Evolutionary conservation across 2,797 vertebrate species (phyloP).

Genomic region (Tadarida brasiliensis): DNA sequence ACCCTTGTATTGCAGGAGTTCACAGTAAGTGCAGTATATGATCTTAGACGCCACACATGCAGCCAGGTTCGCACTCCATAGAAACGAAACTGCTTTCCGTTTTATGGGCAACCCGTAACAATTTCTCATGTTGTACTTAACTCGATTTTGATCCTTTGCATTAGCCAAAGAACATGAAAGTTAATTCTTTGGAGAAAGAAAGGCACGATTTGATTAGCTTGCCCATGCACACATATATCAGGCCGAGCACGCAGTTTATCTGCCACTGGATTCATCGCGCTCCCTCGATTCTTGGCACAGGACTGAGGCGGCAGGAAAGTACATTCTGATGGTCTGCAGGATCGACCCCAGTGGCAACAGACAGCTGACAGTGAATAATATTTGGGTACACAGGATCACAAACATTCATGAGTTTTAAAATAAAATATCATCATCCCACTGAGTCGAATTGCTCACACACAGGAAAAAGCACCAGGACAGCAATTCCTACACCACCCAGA

Average conservation of each 20-base stretch:
- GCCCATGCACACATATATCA: accelerated
- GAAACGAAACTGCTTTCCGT: neutral
- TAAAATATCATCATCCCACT: constrained; percentile 56
- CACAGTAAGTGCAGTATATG: neutral
- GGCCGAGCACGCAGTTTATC: accelerated
- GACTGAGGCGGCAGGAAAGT: neutral
- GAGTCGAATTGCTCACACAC: constrained; percentile 24
- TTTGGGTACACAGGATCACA: constrained; percentile 18
- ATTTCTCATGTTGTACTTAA: neutral
- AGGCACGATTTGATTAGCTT: neutral
- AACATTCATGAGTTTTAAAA: constrained; percentile 65
- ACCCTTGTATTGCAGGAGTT: neutral
- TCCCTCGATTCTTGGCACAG: neutral
- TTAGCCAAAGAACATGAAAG: neutral
- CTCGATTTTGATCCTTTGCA: neutral
- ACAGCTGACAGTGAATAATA: neutral
- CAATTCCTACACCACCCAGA: constrained; percentile 37
- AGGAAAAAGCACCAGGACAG: neutral
- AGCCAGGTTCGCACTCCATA: neutral
- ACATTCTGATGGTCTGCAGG: neutral
- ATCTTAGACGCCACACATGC: neutral
- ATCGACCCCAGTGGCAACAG: neutral
- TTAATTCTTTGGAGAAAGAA: neutral
- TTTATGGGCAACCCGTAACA: neutral
- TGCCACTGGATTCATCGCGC: neutral